These are phyloP conservation scores for Bombus cullumanus DNA, from an alignment of 1,140 invertebrate genomes.

Conservation along the genomic window DNA sequence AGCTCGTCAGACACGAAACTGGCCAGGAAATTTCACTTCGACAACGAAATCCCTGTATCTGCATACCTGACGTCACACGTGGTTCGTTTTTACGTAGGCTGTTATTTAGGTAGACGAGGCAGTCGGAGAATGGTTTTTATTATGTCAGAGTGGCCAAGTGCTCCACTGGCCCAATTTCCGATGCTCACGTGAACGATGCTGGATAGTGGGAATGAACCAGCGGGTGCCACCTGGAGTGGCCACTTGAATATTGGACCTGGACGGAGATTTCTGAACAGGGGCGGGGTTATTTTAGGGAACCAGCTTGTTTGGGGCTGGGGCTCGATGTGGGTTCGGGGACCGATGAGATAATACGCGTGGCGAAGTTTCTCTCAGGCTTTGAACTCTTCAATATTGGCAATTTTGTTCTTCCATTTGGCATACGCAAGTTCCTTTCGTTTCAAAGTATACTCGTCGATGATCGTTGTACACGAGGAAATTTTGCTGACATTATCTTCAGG, in stretches of 20 bases:
- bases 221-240: constrained; percentile 16
- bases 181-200: not conserved
- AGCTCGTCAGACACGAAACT: not conserved
- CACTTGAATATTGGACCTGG: not conserved
- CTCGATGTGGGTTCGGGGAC: not conserved
- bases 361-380: not conserved
- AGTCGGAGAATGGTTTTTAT: constrained; percentile 15
- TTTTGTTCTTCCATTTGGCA: too few relatives aligned
- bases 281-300: not conserved
- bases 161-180: constrained; percentile 52
- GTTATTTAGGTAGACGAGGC: not conserved
- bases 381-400: not conserved
- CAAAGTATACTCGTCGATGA: too few relatives aligned
- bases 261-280: not conserved
- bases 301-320: not conserved
- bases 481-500: too few relatives aligned
- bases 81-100: not conserved
- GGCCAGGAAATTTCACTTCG: constrained; percentile 14
- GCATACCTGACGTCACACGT: not conserved
- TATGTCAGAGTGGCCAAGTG: not conserved
- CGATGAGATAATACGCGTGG: not conserved
- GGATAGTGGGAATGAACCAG: not conserved
- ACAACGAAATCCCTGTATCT: not conserved
- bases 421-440: too few relatives aligned
- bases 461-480: too few relatives aligned